These are phyloP conservation scores for Dicerorhinus sumatrensis DNA, from an alignment of 2,113 vertebrate species.

Conservation along the genomic window DNA sequence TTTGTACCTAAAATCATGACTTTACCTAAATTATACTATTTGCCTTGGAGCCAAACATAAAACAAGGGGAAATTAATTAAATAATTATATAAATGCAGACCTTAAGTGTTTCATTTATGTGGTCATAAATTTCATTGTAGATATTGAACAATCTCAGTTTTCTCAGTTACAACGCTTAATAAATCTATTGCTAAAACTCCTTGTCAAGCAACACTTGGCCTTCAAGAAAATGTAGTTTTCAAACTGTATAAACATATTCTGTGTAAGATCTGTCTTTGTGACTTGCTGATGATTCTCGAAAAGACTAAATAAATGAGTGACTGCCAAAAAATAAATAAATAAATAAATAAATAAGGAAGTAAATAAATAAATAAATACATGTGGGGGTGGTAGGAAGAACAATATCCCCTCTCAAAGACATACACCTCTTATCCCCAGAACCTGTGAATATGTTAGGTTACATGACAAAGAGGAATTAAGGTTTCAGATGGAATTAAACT, in stretches of 20 bases:
- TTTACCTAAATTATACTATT: conserved; percentile 18
- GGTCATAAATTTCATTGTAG: neutral
- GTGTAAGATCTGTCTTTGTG: neutral
- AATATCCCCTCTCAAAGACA: neutral
- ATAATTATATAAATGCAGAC: neutral
- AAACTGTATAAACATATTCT: neutral
- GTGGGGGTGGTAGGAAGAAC: neutral
- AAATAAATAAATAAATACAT: too few relatives aligned
- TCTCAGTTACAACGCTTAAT: neutral
- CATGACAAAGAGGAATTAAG: neutral
- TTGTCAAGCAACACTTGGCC: neutral
- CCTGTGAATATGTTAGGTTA: neutral
- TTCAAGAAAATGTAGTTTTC: neutral
- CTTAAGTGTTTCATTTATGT: neutral
- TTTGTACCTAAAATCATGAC: neutral
- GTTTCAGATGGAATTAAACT: neutral
- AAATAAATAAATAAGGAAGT: too few relatives aligned
- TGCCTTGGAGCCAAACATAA: neutral
- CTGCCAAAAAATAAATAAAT: neutral
- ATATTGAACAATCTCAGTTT: neutral
- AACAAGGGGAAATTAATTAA: conserved; percentile 26
- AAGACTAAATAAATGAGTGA: neutral
- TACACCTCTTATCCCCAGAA: neutral
- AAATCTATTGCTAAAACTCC: neutral
- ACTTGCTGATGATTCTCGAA: neutral